Evolutionary conservation across 2,113 vertebrate species (phyloP), one percentile per base, ranked within the genome.

Genomic region (Microcebus jonahi): DNA sequence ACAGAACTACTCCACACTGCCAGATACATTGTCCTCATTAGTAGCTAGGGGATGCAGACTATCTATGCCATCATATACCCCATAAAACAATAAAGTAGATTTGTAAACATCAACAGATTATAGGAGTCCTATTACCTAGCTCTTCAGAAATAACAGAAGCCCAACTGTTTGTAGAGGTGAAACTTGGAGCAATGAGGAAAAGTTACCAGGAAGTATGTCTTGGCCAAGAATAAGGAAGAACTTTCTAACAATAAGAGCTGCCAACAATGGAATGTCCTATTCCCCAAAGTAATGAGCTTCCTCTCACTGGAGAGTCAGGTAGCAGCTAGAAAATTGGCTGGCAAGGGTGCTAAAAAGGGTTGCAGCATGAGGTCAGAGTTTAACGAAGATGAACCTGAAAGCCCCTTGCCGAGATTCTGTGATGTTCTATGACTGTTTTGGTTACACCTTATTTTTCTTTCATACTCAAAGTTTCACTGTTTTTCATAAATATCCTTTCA

Each of bases 121-220:
- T 20, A 68, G 73, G 34, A 50, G 27, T 73, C 17, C 34, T 65
- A 6, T 92, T 77, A 65, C 39, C 55, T 77, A 77, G 25, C 8
- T 79, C 21, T 93, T 25, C 29, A 93, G 36, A 96, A 91, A 61
- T 29, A 85, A 67, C 63, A 96, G 39, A 94, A 93, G 65, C 81
- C 42, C 82, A 91, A 88, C 55, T 50, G 14, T 94, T 88, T 94
- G 73, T 87, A 92, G 83, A 63, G 31, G 11, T 57, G 53, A 68
- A 75, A 11, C 57, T 75, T 61, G 50, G 61, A 73, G 36, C 63
- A 61, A 79, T 65, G 48, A 92, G 75, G 45, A 81, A 67, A 90
- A 94, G 61, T 68, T 86, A 94, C 61, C 94, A 86, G 88, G 94
- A 97, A 97, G 86, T 89, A n/a, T 95, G 45, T 97, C 57, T 95